Evolutionary conservation across 2,797 vertebrate genomes (phyloP), one percentile per base, ranked within the genome.

Genomic region (Microctenopoma stevenorrisi): DNA sequence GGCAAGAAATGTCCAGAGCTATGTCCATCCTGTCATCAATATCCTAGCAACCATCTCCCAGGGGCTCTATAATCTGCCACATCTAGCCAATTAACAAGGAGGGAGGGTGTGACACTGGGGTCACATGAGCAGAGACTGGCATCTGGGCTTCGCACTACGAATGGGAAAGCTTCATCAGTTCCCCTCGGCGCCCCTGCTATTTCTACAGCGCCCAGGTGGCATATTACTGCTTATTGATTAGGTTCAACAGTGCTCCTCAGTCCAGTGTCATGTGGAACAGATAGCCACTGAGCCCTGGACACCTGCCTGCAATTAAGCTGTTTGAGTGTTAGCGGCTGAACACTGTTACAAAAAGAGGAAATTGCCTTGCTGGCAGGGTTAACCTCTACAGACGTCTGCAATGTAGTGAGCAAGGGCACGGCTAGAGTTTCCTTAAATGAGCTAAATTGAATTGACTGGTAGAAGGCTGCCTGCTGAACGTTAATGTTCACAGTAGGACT

Each of bases 41-140:
- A 79, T 85, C 88, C 86, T 90, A 87, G 84, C 88, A 90, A 87
- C 87, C 18, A 7, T 83, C 68, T 86, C 84, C 84, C 68, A 65
- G 61, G 68, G 72, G 72, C 65, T 54, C 67, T 25, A 53, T 91
- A 88, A 89, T 91, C 86, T 86, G 33, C 78, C 74, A 77, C 69
- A 87, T 86, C 85, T 65, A 75, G 64, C 86, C 86, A 89, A 89
- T 92, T 89, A 90, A 79, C 81, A 69, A 65, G 74, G 13, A 33
- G 37, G 40, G 53, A 69, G 57, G 47, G 59, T 72, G 72, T 50
- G 60, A 42, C 58, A n/a, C 68, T 25, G 33, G 13, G 68, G 63
- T 68, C 52, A 67, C 69, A 58, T 50, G 54, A 61, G 38, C 50
- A n/a, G 57, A 74, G 57, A 46, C 52, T 22, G 22, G 26, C 68